Base-by-base conservation (phyloP, 2,797 vertebrate genomes). In the Mastacembelus armatus region DNA sequence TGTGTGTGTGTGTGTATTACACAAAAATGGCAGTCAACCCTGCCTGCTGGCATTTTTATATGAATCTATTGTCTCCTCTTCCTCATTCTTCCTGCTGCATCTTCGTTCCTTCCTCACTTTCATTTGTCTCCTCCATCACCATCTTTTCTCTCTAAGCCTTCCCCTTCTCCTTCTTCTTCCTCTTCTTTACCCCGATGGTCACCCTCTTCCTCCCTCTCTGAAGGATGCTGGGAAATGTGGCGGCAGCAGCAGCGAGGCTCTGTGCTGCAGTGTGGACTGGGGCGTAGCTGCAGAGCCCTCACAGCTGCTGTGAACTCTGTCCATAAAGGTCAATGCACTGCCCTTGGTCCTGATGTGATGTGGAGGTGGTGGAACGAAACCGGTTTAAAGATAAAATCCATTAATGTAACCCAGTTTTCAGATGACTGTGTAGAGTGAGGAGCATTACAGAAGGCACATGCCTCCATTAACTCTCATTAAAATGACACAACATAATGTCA, bases 141-240 rank as follows among this genome's bases (percentile, higher is more conserved):
- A n/a, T n/a, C n/a, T n/a, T n/a, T n/a, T n/a, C n/a, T n/a, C n/a
- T n/a, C n/a, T n/a, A n/a, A n/a, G n/a, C 49, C 48, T n/a, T 36
- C 38, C 36, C 16, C 12, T 36, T 29, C 62, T 42, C 7, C 54
- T 33, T 45, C 61, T 50, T 69, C 39, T 63, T 62, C 26, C 44
- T 63, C 62, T 22, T 64, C 51, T 43, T 45, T 6, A 3, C 51
- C 42, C 36, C 22, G 18, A 18, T 30, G n/a, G 16, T 2, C n/a
- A 2, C 1, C 16, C 18, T 10, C 30, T 10, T 36, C 21, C 24
- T 39, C 54, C 21, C 38, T 29, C 76, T 60, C 60, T 81, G 80
- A 77, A 52, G 82, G 85, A 86, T 86, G 83, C 84, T 87, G 86
- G 80, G 80, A 84, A 85, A 71, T 69, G 82, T 79, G 48, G 75